Evolutionary conservation across 2,888 invertebrate species (phyloP), one percentile per base, ranked within the genome.

Genomic region (Dasypolia templi): DNA sequence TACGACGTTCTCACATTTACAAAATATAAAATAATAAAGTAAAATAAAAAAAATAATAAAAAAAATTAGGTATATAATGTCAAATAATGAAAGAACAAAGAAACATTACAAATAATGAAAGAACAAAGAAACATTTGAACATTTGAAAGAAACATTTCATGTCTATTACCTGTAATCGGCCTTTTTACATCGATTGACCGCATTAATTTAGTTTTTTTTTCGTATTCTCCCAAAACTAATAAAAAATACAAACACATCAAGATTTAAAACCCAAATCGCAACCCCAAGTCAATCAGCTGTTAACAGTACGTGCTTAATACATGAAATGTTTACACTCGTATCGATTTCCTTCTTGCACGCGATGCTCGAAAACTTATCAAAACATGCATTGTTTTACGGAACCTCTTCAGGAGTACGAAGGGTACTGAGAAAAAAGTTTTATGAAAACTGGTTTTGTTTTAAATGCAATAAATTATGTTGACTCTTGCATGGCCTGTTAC

Each of bases 291-390:
- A 77, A 77, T 69, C 77, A 69, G 61, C 62, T 79, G 75, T 56
- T 46, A 53, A 17, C 49, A 59, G 14, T 55, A 51, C 64, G 56
- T 72, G 61, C 56, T 64, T 22, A 29, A 22, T 56, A 62, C 71
- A 71, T 71, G 75, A 67, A 75, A 78, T 85, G 81, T 85, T 84
- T 71, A 72, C 75, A 75, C 35, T 63, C 22, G 44, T 22, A 75
- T 85, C 75, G 77, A 81, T 79, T 78, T 29, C 0, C 17, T 35
- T 39, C 22, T 0, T 49, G 81, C 85, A 85, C 86, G 85, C 83
- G 62, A 83, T 81, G 56, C 79, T 85, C 72, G 66, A 77, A 73
- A 77, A 73, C 46, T 42, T 65, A 42, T 65, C 65, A 46, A 76
- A 78, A 83, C 73, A 83, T 73, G 76, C 62, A 78, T 78, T 78